Evolutionary conservation across 2,888 invertebrate species (phyloP).

Genomic region (Ophioninae sp.): DNA sequence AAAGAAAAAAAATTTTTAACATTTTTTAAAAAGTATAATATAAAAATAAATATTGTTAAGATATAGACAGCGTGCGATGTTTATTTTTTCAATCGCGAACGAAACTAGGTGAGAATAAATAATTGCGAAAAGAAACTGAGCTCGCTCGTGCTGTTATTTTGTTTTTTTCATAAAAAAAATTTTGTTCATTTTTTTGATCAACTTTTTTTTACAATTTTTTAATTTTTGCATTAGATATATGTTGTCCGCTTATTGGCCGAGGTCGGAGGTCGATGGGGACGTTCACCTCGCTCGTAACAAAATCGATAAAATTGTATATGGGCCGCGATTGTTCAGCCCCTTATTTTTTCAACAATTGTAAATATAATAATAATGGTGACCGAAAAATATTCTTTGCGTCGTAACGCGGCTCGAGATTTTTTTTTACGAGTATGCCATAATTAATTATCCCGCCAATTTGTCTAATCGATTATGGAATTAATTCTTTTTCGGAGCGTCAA

Average conservation of each 20-base stretch:
- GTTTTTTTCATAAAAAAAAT: not conserved
- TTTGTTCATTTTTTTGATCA: no score
- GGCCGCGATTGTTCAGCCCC: not conserved
- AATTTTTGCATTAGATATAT: not conserved
- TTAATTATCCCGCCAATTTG: not conserved
- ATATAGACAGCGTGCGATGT: not conserved
- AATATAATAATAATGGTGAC: not conserved
- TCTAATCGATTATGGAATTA: not conserved
- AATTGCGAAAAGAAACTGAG: not conserved
- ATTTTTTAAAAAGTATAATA: no score
- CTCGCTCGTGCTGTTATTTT: not conserved
- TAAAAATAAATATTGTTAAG: not conserved
- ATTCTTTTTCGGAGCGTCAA: no score
- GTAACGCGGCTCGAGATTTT: not conserved
- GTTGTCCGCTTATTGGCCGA: not conserved
- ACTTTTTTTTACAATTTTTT: not conserved
- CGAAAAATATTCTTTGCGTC: no score
- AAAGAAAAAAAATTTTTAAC: no score
- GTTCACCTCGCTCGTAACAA: not conserved
- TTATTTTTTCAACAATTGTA: not conserved
- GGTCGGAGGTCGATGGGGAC: not conserved
- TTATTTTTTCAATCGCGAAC: not conserved
- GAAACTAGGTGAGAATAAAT: not conserved
- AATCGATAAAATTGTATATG: not conserved
- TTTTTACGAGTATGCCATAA: not conserved